Percentiles rank a stretch among this genome's conserved stretches.
phyloP scores from a whole-genome alignment of 2,888 invertebrate genomes.

The Eupithecia tripunctaria region DNA sequence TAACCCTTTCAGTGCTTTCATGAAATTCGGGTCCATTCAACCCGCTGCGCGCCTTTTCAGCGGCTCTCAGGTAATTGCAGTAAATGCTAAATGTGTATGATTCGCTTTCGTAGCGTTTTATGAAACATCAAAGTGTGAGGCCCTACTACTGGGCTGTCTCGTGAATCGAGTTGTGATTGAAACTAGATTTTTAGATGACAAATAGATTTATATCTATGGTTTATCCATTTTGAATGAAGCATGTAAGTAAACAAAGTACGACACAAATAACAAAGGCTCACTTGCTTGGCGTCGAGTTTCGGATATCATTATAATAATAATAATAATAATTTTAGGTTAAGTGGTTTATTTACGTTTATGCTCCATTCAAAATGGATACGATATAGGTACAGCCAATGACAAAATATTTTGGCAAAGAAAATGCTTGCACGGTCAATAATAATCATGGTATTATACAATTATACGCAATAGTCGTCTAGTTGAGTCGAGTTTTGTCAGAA shows the following conservation, averaged over 20 bases:
- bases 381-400: not conserved
- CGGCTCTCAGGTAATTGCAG: slow-evolving; percentile 55
- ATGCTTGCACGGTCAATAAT: not conserved
- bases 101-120: slow-evolving; percentile 61
- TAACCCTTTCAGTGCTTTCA: slow-evolving; percentile 25
- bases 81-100: slow-evolving; percentile 62
- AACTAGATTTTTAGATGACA: too few species aligned
- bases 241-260: too few species aligned
- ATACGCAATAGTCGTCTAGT: too few species aligned
- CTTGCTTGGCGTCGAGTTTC: too few species aligned
- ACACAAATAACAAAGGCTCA: too few species aligned
- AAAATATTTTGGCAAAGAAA: not conserved
- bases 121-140: slow-evolving; percentile 65
- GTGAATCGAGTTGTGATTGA: not conserved
- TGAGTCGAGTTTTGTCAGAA: too few species aligned
- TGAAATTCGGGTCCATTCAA: slow-evolving; percentile 7
- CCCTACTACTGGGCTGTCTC: slow-evolving; percentile 38
- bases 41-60: not conserved
- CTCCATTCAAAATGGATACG: too few species aligned
- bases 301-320: too few species aligned
- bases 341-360: too few species aligned
- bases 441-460: not conserved
- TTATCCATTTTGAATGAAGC: too few species aligned
- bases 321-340: too few species aligned
- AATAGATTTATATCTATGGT: too few species aligned